Percentiles rank a stretch among this genome's conserved stretches.
Evolutionary conservation across 2,113 vertebrate genomes (phyloP).

Genomic region (Peromyscus californicus): DNA sequence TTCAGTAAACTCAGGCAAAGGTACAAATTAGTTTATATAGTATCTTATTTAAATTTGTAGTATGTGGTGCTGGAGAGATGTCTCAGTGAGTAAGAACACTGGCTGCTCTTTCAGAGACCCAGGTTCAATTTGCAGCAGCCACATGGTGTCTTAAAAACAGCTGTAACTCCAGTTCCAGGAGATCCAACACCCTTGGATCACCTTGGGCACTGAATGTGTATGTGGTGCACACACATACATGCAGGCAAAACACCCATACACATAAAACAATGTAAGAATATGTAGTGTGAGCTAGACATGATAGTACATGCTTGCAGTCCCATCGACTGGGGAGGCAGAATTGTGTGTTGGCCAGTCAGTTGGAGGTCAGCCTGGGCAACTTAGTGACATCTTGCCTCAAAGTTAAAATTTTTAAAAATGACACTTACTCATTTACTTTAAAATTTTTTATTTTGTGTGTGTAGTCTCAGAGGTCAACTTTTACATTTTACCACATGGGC

Average conservation of each 20-base stretch:
- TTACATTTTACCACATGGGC: neutral
- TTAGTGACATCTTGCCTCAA: neutral
- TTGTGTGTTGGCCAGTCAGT: neutral
- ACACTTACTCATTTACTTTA: neutral
- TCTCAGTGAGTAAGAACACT: neutral
- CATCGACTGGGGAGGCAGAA: too few species aligned
- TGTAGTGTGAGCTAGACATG: neutral
- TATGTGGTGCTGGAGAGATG: neutral
- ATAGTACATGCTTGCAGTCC: neutral
- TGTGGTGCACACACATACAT: neutral
- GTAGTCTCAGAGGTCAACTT: neutral
- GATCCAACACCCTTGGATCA: neutral
- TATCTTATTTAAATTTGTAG: conserved; percentile 36
- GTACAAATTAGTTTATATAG: neutral
- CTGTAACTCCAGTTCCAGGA: neutral
- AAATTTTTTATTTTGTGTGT: neutral
- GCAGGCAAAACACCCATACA: neutral
- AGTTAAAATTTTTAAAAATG: neutral
- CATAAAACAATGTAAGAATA: neutral
- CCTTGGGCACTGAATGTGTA: neutral
- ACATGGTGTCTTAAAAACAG: neutral
- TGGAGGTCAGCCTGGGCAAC: neutral
- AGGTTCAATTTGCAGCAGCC: neutral
- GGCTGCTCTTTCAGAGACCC: neutral
- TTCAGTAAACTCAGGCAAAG: neutral